Base-by-base conservation (phyloP, 2,888 invertebrate genomes). In the Sarcophaga variegata region DNA sequence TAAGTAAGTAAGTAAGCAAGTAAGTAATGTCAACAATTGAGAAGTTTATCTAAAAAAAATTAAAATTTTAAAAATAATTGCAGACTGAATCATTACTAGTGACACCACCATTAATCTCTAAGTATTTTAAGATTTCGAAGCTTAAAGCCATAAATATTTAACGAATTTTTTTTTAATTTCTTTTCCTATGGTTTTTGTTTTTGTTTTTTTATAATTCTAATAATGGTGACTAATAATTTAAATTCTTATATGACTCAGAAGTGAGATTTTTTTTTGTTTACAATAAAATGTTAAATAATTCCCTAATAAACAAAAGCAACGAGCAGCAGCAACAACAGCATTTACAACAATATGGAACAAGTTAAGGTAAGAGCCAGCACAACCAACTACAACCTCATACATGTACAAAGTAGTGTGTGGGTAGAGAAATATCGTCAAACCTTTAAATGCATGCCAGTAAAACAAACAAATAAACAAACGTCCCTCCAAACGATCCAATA, bases 271-370 rank as follows among this genome's bases (percentile, higher is more conserved):
- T 80, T 71, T 66, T 80, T 80, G 22, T 66, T 45, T 49, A 74
- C 77, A 77, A 83, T 81, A 64, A 83, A 78, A 77, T 77, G 74
- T 74, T 77, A 78, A 83, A 83, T 86, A 83, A 83, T 81, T 70
- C 86, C 86, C 86, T 83, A 86, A 74, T 74, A 86, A 75, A 81
- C 75, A 70, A 54, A 17, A 63, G 63, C 69, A 85, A 75, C 69
- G 83, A 22, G 22, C 22, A 71, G 37, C 76, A 66, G 25, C 71
- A 66, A 76, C 49, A 54, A 77, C 69, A 75, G 76, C 64, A 25
- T 17, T 54, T 14, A 54, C 54, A 81, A 76, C n/a, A 70, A 81
- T 14, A 76, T 75, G 70, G 12, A 70, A 82, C 45, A 78, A 47
- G 70, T 71, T 59, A 77, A 64, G 82, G 76, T 77, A 82, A 64